Conservation (phyloP, 2,113 vertebrate genomes). For the Gobius niger region DNA sequence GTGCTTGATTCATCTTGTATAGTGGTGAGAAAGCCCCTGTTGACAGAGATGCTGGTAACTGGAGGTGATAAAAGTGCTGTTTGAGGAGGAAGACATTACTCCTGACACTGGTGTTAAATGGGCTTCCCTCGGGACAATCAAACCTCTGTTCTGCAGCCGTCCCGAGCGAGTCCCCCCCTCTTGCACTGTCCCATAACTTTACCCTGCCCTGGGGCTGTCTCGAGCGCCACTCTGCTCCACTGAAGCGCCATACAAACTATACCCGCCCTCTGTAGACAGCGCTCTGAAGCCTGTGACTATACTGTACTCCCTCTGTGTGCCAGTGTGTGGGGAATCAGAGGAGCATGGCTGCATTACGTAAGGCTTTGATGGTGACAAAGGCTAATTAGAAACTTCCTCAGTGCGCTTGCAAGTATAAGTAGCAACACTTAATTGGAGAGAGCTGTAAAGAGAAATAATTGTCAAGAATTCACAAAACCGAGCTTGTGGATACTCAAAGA, state of each 20-base stretch:
- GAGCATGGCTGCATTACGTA: neutral
- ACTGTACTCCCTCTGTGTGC: conserved; percentile 1
- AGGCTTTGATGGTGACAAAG: neutral
- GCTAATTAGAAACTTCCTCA: neutral
- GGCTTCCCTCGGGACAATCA: conserved; percentile 64
- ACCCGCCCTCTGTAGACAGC: neutral
- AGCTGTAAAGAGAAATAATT: neutral
- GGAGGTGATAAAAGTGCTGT: conserved; percentile 58
- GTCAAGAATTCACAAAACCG: neutral
- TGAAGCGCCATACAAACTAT: conserved; percentile 13
- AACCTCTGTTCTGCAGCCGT: conserved; percentile 56
- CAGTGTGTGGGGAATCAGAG: neutral
- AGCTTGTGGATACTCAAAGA: too few relatives aligned
- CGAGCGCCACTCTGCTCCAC: conserved; percentile 16
- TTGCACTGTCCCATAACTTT: conserved; percentile 1
- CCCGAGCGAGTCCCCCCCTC: conserved; percentile 22
- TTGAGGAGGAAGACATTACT: conserved; percentile 65
- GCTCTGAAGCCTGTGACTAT: neutral
- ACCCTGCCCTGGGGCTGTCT: conserved; percentile 6
- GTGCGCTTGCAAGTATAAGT: neutral
- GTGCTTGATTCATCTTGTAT: conserved; percentile 13
- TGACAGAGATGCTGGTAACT: neutral
- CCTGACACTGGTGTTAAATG: conserved; percentile 73
- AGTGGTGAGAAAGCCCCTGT: conserved; percentile 4
- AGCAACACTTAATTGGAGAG: neutral